Percentiles rank a stretch among this genome's conserved stretches.
These are phyloP conservation scores for Toxotes chatareus DNA, from an alignment of 2,113 vertebrate species.

Conservation along the genomic window DNA sequence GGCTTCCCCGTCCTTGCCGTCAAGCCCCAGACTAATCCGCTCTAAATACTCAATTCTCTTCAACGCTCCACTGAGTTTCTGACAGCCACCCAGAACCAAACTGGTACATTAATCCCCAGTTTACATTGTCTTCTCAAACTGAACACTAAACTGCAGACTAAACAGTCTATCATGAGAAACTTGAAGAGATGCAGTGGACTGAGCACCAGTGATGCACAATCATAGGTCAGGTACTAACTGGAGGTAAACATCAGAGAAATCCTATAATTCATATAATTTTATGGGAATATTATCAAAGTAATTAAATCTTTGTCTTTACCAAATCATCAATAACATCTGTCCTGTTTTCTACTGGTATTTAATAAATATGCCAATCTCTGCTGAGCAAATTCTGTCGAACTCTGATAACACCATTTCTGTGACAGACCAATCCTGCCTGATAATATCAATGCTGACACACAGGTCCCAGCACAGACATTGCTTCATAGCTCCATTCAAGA, in stretches of 20 bases:
- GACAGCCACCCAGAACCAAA: conserved; percentile 18
- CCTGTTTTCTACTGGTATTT: no score
- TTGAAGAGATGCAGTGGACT: not conserved
- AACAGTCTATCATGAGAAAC: conserved; percentile 29
- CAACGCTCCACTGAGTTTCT: conserved; percentile 38
- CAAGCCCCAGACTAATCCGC: conserved; percentile 67
- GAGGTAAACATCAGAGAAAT: not conserved
- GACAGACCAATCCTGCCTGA: no score
- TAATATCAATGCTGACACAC: no score
- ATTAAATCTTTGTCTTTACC: no score
- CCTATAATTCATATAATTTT: not conserved
- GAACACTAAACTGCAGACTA: conserved; percentile 13
- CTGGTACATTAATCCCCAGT: conserved; percentile 56
- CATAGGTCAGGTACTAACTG: not conserved
- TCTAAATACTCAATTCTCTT: conserved; percentile 50
- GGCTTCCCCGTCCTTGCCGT: conserved; percentile 31
- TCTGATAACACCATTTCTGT: no score
- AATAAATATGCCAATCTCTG: not conserved
- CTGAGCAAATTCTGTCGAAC: no score
- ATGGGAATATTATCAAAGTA: no score
- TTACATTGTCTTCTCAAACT: conserved; percentile 26
- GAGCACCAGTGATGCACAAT: not conserved
- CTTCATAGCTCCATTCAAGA: no score
- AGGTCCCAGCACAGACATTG: no score
- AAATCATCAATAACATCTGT: no score